A percentile compares a stretch with the other conserved stretches of the same genome.
phyloP scores from a whole-genome alignment of 64 coral and sea anemone genomes.

The Orbicella faveolata region DNA sequence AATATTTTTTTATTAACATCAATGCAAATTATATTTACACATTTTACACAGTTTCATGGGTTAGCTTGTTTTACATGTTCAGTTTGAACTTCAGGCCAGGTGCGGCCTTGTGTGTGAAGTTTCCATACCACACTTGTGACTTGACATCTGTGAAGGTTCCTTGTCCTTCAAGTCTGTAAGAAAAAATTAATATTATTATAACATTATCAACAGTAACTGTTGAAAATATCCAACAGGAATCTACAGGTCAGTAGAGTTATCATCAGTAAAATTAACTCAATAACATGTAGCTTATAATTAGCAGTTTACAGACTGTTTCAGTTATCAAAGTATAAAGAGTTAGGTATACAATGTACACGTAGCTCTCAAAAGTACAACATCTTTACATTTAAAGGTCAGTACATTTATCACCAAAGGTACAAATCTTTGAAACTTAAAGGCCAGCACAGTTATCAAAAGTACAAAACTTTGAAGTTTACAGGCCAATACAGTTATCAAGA shows the following conservation, averaged over 20 bases:
- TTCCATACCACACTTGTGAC: slow-evolving; percentile 86
- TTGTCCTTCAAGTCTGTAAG: slow-evolving; percentile 75
- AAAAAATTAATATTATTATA: neutral
- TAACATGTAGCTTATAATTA: no score
- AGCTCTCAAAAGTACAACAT: neutral
- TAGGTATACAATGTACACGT: no score
- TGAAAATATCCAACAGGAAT: neutral
- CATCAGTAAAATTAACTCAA: no score
- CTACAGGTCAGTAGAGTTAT: no score
- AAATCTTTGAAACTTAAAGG: no score
- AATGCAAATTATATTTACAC: no score
- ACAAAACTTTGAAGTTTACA: no score
- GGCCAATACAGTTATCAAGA: no score
- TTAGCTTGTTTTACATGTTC: slow-evolving; percentile 47
- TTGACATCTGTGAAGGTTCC: slow-evolving; percentile 93
- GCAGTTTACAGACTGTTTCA: no score
- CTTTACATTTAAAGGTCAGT: neutral
- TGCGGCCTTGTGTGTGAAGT: slow-evolving; percentile 87
- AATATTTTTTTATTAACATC: no score
- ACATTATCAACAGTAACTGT: neutral
- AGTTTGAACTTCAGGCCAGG: slow-evolving; percentile 93
- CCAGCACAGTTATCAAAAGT: no score
- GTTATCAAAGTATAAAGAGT: no score
- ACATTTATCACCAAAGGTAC: neutral
- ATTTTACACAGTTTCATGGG: neutral